phyloP scores from a whole-genome alignment of 2,888 invertebrate genomes.

The Azorinus chamasolen region DNA sequence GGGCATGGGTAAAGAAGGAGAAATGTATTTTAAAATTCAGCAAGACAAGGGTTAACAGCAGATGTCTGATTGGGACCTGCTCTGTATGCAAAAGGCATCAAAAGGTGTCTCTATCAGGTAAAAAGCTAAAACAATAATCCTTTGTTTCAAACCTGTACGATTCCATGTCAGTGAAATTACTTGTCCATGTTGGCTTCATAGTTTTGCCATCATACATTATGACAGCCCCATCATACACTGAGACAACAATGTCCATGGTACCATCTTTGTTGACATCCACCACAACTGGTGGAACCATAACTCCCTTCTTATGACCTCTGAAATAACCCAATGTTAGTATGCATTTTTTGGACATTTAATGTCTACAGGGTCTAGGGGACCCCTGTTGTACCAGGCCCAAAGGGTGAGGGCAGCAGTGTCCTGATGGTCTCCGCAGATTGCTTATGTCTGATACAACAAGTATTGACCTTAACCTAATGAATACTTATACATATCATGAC shows the following conservation, averaged over 20 bases:
- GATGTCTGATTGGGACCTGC: no score
- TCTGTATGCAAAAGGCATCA: no score
- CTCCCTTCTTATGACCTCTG: conserved; percentile 75
- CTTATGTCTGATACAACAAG: no score
- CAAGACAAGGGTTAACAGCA: no score
- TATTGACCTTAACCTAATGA: no score
- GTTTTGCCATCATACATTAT: conserved; percentile 76
- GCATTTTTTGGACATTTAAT: background rate
- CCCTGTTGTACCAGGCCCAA: background rate
- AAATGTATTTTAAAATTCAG: no score
- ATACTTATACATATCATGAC: no score
- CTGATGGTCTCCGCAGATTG: no score
- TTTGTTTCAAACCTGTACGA: conserved; percentile 77
- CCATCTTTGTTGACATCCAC: conserved; percentile 81
- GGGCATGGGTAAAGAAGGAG: no score
- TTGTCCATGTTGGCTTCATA: conserved; percentile 72
- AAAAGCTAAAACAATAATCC: no score
- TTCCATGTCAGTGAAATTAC: conserved; percentile 71
- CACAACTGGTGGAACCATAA: conserved; percentile 81
- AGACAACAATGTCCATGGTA: conserved; percentile 76
- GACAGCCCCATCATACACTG: conserved; percentile 78
- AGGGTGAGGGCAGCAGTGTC: no score
- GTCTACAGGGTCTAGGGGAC: background rate
- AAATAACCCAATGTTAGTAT: conserved; percentile 1
- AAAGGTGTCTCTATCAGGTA: no score